phyloP scores from a whole-genome alignment of 2,113 vertebrate genomes.

The Tyto alba region DNA sequence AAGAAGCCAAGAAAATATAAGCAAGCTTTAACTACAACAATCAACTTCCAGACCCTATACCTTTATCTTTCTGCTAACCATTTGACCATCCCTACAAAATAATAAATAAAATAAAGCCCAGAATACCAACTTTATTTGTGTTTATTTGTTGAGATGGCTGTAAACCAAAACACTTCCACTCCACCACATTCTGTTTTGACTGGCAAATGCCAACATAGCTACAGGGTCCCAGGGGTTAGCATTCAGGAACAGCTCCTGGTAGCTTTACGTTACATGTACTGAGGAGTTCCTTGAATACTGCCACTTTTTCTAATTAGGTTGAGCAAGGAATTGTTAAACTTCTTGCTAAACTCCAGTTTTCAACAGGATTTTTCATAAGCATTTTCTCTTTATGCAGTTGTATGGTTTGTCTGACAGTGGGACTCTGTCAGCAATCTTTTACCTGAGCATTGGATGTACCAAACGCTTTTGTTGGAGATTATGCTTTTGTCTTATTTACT shows the following conservation, averaged over 20 bases:
- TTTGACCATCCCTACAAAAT: background rate
- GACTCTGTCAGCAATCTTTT: background rate
- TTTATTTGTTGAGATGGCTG: background rate
- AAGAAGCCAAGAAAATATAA: background rate
- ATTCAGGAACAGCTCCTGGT: background rate
- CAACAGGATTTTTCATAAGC: background rate
- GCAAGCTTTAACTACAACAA: background rate
- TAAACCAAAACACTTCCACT: background rate
- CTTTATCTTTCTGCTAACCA: background rate
- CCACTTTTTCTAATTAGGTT: background rate
- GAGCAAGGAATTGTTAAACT: background rate
- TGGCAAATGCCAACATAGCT: background rate
- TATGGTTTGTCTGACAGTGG: background rate
- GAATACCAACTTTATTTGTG: background rate
- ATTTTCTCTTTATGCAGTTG: background rate
- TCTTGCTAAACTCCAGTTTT: background rate
- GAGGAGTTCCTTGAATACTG: background rate
- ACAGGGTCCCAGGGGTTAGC: background rate
- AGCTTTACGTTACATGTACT: background rate
- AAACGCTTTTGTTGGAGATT: background rate
- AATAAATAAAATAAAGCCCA: background rate
- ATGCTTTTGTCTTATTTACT: background rate
- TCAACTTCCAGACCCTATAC: background rate
- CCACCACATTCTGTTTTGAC: background rate
- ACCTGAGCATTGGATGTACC: background rate